Evolutionary conservation across 2,113 vertebrate genomes (phyloP).

Genomic region (Grallaria varia): DNA sequence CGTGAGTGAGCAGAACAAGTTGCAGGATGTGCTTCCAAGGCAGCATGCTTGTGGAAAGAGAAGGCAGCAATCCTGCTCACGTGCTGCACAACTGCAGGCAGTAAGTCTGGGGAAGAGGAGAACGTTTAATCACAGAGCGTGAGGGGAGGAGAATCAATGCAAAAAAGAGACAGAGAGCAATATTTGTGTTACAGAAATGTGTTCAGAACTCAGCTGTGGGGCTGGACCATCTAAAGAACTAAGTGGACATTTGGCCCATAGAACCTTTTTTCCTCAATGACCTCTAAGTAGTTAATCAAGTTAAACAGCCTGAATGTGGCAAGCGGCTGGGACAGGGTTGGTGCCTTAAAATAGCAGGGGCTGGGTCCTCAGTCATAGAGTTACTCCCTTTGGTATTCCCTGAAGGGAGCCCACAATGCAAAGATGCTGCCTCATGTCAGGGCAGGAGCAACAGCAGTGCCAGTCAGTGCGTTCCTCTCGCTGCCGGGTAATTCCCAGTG

Average conservation of each 20-base stretch:
- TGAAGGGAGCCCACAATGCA: neutral
- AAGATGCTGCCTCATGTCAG: neutral
- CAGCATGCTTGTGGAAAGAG: rapidly evolving
- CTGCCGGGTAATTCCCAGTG: neutral
- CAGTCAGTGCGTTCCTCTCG: rapidly evolving
- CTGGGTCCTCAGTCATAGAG: neutral
- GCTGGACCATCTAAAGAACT: neutral
- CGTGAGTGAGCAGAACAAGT: neutral
- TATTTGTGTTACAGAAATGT: neutral
- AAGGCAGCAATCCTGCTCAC: neutral
- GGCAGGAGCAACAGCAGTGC: neutral
- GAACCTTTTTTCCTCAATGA: neutral
- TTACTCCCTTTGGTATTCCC: neutral
- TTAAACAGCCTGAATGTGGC: neutral
- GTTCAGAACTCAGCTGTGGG: neutral
- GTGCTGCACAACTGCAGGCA: neutral
- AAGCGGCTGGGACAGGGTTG: neutral
- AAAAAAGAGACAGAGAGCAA: neutral
- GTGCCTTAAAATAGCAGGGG: neutral
- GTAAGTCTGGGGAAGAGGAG: neutral
- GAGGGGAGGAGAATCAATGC: neutral
- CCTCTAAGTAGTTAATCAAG: neutral
- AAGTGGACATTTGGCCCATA: neutral
- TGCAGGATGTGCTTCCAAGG: neutral
- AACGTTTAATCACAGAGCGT: neutral